These are phyloP conservation scores for Volucella inanis DNA, from an alignment of 2,888 invertebrate genomes.

Conservation along the genomic window DNA sequence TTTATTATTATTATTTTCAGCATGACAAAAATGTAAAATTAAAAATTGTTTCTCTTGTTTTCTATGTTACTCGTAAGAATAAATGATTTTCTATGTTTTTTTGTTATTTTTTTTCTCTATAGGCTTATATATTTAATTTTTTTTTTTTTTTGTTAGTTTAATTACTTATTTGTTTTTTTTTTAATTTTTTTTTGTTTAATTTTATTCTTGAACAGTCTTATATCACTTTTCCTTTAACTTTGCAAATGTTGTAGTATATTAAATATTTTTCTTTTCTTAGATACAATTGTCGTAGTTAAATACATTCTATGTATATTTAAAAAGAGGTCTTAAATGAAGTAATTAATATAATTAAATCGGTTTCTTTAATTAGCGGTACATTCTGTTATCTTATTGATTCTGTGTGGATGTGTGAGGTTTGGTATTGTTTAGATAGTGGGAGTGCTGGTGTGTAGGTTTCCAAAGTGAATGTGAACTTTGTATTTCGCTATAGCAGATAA, in stretches of 20 bases:
- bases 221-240: conserved; percentile 71
- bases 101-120: neutral
- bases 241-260: conserved; percentile 58
- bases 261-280: conserved; percentile 36
- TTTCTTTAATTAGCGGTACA: conserved; percentile 31
- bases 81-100: conserved; percentile 32
- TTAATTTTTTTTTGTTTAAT: conserved; percentile 25
- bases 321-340: conserved; percentile 43
- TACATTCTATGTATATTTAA: neutral
- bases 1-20: conserved; percentile 29
- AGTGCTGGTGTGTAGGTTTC: conserved; percentile 1
- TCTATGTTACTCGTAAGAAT: conserved; percentile 47
- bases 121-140: too few species aligned
- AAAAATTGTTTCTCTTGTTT: conserved; percentile 50
- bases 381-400: conserved; percentile 32
- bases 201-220: conserved; percentile 73
- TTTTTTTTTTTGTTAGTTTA: conserved; percentile 4
- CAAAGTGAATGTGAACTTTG: too few species aligned
- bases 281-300: conserved; percentile 24
- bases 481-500: too few species aligned
- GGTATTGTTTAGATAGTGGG: neutral
- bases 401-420: neutral
- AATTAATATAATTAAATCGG: conserved; percentile 62
- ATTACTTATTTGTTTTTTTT: conserved; percentile 1
- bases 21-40: conserved; percentile 72